Evolutionary conservation across 2,888 invertebrate species (phyloP), one percentile per base, ranked within the genome.

Genomic region (Chrysolina americana): DNA sequence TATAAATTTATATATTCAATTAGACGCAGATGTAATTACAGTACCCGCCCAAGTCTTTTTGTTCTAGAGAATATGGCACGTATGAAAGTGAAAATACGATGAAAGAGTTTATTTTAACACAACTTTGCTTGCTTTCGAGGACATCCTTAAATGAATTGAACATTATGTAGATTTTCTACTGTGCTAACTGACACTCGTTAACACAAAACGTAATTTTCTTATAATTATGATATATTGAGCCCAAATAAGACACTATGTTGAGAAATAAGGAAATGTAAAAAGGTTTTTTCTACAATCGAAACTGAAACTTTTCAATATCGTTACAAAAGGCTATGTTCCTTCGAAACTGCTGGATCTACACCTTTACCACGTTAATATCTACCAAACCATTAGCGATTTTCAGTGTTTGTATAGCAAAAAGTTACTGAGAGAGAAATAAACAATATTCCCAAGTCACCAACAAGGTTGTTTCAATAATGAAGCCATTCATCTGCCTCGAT

Each of bases 391-490:
- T 48, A 21, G 21, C 15, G 21, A 56, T 56, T 13, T 21, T 6
- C 19, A 23, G 56, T 13, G 13, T 56, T 3, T 21, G 10, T 2
- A 13, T 10, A 56, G 13, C 56, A 4, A 56, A 23, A 19, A 17
- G 48, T 17, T n/a, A 8, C 48, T 17, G 17, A 48, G 48, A 48
- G 17, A 48, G 36, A 36, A 13, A 44, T 44, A 13, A 8, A 47
- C 10, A n/a, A 59, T 28, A 59, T 59, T 8, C 5, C 5, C n/a
- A 36, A 59, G n/a, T 59, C 11, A 0, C 6, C 59, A 59, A 59
- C 59, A 59, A 59, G 59, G 59, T 59, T 36, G 59, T 59, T 59
- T 59, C n/a, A 59, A 59, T 59, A 28, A 59, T 36, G 59, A 28
- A 17, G n/a, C 59, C 13, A 28, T 59, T 59, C 59, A 59, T 59